These are phyloP conservation scores for Erebia palarica DNA, from an alignment of 2,888 invertebrate species.

Conservation along the genomic window DNA sequence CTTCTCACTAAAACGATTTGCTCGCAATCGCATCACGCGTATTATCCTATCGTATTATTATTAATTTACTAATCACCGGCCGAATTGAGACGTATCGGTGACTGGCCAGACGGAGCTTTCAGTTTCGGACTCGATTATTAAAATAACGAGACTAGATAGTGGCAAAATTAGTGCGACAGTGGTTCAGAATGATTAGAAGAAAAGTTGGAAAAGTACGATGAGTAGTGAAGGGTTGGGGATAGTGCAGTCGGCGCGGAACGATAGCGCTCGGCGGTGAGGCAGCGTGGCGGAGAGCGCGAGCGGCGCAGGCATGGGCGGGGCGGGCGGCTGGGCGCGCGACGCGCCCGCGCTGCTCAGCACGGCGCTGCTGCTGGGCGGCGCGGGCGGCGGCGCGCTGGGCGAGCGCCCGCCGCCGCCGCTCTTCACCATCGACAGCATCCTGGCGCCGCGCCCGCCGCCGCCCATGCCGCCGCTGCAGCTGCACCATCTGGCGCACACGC, in stretches of 20 bases:
- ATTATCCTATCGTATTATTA: slow-evolving; percentile 51
- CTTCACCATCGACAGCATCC: slow-evolving; percentile 93
- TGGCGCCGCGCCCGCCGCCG: slow-evolving; percentile 87
- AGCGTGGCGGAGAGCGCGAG: slow-evolving; percentile 46
- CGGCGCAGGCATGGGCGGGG: slow-evolving; percentile 64
- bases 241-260: slow-evolving; percentile 27
- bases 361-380: slow-evolving; percentile 77
- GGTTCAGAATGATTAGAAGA: slow-evolving; percentile 33
- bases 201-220: slow-evolving; percentile 42
- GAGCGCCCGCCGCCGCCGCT: slow-evolving; percentile 81
- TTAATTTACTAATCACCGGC: slow-evolving; percentile 31
- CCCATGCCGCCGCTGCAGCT: slow-evolving; percentile 81
- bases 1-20: slow-evolving; percentile 73
- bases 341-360: slow-evolving; percentile 77
- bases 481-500: slow-evolving; percentile 84
- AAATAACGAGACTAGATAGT: background rate
- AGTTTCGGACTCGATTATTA: slow-evolving; percentile 4
- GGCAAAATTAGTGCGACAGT: slow-evolving; percentile 28
- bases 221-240: slow-evolving; percentile 35
- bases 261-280: slow-evolving; percentile 32
- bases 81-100: slow-evolving; percentile 4
- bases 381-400: slow-evolving; percentile 67
- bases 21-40: slow-evolving; percentile 74
- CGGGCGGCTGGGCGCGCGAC: slow-evolving; percentile 67
- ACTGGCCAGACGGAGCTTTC: slow-evolving; percentile 1